Evolutionary conservation across 2,888 invertebrate genomes (phyloP), one percentile per base, ranked within the genome.

Genomic region (Bellardia pandia): DNA sequence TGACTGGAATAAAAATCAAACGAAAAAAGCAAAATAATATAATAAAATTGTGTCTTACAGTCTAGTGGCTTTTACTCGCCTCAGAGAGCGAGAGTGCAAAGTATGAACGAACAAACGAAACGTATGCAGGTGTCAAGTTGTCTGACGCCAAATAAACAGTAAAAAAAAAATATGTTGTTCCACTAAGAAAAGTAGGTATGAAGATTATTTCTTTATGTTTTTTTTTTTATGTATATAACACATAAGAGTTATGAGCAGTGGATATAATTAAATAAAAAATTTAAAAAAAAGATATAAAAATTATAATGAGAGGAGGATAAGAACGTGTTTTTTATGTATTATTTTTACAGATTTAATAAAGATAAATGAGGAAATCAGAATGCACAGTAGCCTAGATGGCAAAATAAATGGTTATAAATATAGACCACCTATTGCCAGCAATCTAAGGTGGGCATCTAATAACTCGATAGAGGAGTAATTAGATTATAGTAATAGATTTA

Each of bases 91-190:
- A 74, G 64, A 66, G 64, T 56, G 13, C 14, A 48, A 62, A 58
- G 14, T 40, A 45, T 40, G 37, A 75, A 30, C 30, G 58, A 48
- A 69, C 48, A 48, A 14, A 48, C 30, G 30, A 51, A 62, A 33
- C 62, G 30, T 69, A 37, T 85, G 75, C 85, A 85, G 85, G 85
- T 85, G 85, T 80, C 85, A 85, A 85, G 85, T 85, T 85, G 85
- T 85, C 85, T 85, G 85, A 85, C 79, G 85, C 85, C 85, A 83
- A 71, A 64, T 56, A 77, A 83, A 56, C 56, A 60, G 56, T 79
- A 76, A 85, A 79, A 71, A 79, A 71, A 72, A 51, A 56, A 48
- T 62, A 53, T 56, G 53, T 78, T 30, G 68, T 48, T 78, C 48
- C 37, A 37, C 37, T 37, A 48, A 37, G 33, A 60, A 45, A 9